A percentile compares a stretch with the other conserved stretches of the same genome.
Evolutionary conservation across 2,888 invertebrate species (phyloP).

Genomic region (Zygogramma bicolorata): DNA sequence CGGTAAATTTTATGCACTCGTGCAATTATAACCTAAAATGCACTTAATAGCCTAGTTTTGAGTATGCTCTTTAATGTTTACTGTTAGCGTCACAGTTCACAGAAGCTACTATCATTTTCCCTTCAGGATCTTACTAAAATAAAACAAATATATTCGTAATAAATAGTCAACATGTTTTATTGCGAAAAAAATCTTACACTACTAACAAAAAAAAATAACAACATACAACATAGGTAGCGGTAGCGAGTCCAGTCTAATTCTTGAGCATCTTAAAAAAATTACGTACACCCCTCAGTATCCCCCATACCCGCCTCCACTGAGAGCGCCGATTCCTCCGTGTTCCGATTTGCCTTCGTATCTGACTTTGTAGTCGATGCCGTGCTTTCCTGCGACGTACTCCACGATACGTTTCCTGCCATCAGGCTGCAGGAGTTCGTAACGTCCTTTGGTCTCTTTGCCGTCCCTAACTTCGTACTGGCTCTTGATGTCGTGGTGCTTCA

Average conservation of each 20-base stretch:
- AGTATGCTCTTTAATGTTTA: too few species aligned
- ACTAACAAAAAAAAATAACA: slow-evolving; percentile 45
- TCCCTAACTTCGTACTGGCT: slow-evolving; percentile 61
- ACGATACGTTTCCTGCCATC: slow-evolving; percentile 63
- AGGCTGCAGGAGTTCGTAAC: slow-evolving; percentile 61
- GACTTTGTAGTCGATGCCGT: slow-evolving; percentile 61
- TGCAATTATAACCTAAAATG: too few species aligned
- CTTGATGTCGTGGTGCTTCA: slow-evolving; percentile 61
- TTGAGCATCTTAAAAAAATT: slow-evolving; percentile 4
- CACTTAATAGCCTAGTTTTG: too few species aligned
- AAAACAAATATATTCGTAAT: too few species aligned
- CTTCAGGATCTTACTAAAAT: neutral
- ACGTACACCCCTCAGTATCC: neutral
- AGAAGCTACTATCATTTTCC: too few species aligned
- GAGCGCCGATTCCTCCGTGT: slow-evolving; percentile 53
- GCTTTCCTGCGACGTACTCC: slow-evolving; percentile 62
- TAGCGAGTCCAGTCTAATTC: slow-evolving; percentile 34
- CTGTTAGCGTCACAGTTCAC: too few species aligned
- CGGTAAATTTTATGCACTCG: too few species aligned
- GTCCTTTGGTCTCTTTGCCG: slow-evolving; percentile 59
- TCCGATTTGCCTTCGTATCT: slow-evolving; percentile 48
- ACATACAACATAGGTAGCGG: slow-evolving; percentile 51
- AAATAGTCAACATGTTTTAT: slow-evolving; percentile 58
- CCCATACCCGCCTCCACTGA: slow-evolving; percentile 40
- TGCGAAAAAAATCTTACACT: slow-evolving; percentile 54